A percentile compares a stretch with the other conserved stretches of the same genome.
Evolutionary conservation across 2,113 vertebrate species (phyloP).

Genomic region (Mixornis gularis): DNA sequence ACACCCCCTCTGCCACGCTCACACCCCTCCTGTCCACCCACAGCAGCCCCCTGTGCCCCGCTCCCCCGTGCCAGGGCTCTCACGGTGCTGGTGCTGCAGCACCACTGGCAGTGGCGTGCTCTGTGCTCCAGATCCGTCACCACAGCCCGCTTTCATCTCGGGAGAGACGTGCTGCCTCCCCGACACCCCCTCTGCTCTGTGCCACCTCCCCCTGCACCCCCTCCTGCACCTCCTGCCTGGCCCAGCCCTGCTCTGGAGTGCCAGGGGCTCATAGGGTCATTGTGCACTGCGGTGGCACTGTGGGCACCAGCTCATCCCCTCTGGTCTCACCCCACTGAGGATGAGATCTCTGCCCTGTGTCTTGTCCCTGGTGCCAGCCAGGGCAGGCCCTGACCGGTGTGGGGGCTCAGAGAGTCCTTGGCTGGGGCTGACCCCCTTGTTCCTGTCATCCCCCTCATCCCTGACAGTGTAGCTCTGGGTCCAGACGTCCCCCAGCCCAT

Average conservation of each 20-base stretch:
- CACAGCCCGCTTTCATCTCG: not conserved
- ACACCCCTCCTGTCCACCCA: no score
- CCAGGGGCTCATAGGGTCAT: fast-evolving
- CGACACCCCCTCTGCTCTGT: fast-evolving
- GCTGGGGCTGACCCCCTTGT: not conserved
- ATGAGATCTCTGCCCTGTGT: not conserved
- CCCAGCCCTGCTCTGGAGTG: not conserved
- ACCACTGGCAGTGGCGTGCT: not conserved
- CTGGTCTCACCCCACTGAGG: not conserved
- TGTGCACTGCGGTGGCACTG: fast-evolving
- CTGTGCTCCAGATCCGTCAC: not conserved
- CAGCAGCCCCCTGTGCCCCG: not conserved
- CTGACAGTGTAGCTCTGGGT: fast-evolving
- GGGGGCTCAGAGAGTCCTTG: not conserved
- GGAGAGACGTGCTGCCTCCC: not conserved
- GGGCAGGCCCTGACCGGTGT: fast-evolving
- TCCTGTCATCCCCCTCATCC: fast-evolving
- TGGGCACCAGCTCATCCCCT: no score
- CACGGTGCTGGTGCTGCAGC: not conserved
- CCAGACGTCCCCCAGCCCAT: not conserved
- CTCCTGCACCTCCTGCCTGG: not conserved
- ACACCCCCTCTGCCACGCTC: fast-evolving
- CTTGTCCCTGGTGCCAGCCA: not conserved
- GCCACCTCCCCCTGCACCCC: not conserved
- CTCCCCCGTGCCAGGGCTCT: not conserved